Evolutionary conservation across 2,888 invertebrate species (phyloP), one percentile per base, ranked within the genome.

Genomic region (Marasmarcha lunaedactyla): DNA sequence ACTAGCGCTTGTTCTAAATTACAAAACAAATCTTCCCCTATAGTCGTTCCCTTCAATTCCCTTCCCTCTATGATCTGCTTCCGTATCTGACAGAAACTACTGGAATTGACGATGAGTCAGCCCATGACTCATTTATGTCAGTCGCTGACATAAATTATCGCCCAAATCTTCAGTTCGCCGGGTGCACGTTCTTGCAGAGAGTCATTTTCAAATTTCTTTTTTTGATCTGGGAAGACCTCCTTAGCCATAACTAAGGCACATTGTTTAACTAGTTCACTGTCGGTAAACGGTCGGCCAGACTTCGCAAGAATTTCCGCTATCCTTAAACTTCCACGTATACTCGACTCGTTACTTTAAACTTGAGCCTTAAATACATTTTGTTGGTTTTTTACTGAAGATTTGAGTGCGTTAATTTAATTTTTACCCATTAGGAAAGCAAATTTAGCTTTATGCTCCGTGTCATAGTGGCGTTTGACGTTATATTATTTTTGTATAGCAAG

Each of bases 71-170:
- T 25, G 25, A 25, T 25, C 25, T 25, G 25, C 25, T 25, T 25
- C 25, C 25, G 9, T 6, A 25, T 25, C 9, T 25, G 25, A 25
- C 25, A 25, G 25, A 25, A 25, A 25, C 25, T 25, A 9, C 9
- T 49, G 36, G 37, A 50, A 50, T 37, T 43, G 42, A 37, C 43
- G 42, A 42, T 50, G 25, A 47, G 38, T 34, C 25, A n/a, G n/a
- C n/a, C n/a, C n/a, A n/a, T n/a, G n/a, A n/a, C n/a, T n/a, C n/a
- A n/a, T n/a, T n/a, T n/a, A n/a, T n/a, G n/a, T 9, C 2, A 30
- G 30, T 30, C 10, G 30, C n/a, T 35, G 30, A 42, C 35, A 38
- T 33, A 42, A 38, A 42, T 42, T 38, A 33, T 12, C 33, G 10
- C 36, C 42, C 38, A 42, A 36, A 33, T 38, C 36, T 38, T 42